These are phyloP conservation scores for Xestia rhomboidea DNA, from an alignment of 2,888 invertebrate species.

Conservation along the genomic window DNA sequence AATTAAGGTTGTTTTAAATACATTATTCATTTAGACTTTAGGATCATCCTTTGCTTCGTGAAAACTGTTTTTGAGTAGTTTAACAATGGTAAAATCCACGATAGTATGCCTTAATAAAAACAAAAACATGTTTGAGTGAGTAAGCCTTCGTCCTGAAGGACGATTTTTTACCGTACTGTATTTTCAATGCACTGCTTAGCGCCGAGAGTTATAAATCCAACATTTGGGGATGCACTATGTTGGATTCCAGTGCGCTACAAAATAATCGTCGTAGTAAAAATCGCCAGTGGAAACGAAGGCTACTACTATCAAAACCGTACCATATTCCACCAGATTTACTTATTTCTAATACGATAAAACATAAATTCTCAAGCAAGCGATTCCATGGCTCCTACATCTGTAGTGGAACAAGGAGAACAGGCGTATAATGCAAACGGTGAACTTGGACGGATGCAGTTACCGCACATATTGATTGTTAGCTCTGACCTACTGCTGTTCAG, in stretches of 20 bases:
- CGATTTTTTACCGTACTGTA: neutral
- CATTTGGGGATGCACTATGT: neutral
- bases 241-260: neutral
- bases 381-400: constrained; percentile 70
- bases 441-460: constrained; percentile 77
- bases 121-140: neutral
- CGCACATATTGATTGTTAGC: constrained; percentile 76
- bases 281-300: too few species aligned
- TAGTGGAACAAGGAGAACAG: constrained; percentile 61
- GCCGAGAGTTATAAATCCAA: neutral
- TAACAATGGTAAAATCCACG: neutral
- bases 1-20: neutral
- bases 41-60: neutral
- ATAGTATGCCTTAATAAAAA: neutral
- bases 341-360: neutral
- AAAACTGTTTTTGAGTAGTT: neutral
- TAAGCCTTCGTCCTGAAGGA: neutral
- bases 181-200: neutral
- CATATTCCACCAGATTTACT: neutral
- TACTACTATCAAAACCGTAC: too few species aligned
- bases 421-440: constrained; percentile 76
- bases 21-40: neutral
- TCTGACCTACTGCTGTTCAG: constrained; percentile 51
- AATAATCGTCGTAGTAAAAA: neutral
- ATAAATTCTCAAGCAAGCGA: neutral